A percentile compares a stretch with the other conserved stretches of the same genome.
phyloP scores from a whole-genome alignment of 1,140 invertebrate genomes.

The Idris sp. region DNA sequence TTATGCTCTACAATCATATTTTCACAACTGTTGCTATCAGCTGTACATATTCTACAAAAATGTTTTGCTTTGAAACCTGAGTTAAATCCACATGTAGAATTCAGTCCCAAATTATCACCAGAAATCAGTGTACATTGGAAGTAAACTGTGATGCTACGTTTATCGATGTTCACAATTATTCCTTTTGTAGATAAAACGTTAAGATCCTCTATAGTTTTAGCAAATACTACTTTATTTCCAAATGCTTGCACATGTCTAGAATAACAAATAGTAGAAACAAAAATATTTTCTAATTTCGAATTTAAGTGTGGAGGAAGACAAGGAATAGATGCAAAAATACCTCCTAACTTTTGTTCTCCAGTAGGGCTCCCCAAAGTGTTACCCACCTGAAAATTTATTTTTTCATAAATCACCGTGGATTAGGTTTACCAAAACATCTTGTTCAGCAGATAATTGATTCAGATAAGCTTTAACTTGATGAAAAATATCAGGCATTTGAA shows the following conservation, averaged over 20 bases:
- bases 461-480: constrained; percentile 23
- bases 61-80: too few relatives aligned
- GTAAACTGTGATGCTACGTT: background rate
- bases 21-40: too few relatives aligned
- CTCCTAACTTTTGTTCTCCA: constrained; percentile 43
- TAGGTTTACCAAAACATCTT: constrained; percentile 16
- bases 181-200: constrained; percentile 17
- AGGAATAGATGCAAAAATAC: constrained; percentile 20
- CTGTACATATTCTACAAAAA: too few relatives aligned
- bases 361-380: constrained; percentile 42
- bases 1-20: too few relatives aligned
- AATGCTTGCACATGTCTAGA: constrained; percentile 8
- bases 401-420: constrained; percentile 39
- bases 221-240: constrained; percentile 16
- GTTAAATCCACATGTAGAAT: too few relatives aligned
- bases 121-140: too few relatives aligned
- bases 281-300: constrained; percentile 19
- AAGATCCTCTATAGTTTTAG: constrained; percentile 14
- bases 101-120: too few relatives aligned
- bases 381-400: constrained; percentile 39
- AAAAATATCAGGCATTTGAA: constrained; percentile 18
- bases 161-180: constrained; percentile 6
- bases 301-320: constrained; percentile 31
- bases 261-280: constrained; percentile 21
- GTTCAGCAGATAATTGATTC: constrained; percentile 11